Base-by-base conservation (phyloP, 30 jellyfish, hydroid and myxozoan species). In the Turritopsis dohrnii region DNA sequence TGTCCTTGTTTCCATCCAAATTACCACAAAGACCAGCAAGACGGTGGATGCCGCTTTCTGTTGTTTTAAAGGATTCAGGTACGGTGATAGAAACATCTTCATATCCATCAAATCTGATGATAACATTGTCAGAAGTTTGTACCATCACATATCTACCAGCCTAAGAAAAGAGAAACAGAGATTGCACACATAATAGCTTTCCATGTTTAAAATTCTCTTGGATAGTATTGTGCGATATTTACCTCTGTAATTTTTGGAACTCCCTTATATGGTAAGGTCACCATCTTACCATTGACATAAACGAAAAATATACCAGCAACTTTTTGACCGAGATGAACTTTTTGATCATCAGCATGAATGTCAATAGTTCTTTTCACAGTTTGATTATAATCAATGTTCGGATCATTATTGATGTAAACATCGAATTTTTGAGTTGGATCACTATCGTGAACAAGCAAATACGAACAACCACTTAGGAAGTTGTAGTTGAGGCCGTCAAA, bases 1-100 rank as follows among this genome's bases (percentile, higher is more conserved):
- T 94, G 79, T 28, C 76, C 25, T 73, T 83, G 89, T 89, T 80
- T 4, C 97, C 99, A 71, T 94, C 99, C 54, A 88, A 82, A 20
- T 94, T 89, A 19, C 99, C 99, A 77, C 99, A 94, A 54, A 94
- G 96, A 89, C 99, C 99, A 72, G 71, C 80, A 25, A 94, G 72
- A 18, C 88, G 84, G 71, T 94, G 99, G 52, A 75, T 89, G 52
- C 87, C 28, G 1, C 94, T 92, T 16, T 85, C 30, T 28, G 52
- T 26, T 25, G 92, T 52, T 29, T 87, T 86, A 89, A 52, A 94
- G 3, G 95, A 20, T 0, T 87, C 93, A 31, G 97, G 97, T 18
- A 94, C 93, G 27, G 95, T 89, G 83, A 94, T 94, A 91, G 91
- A 76, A 22, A 94, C 93, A 87, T 89, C 99, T 82, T 94, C 96